Evolutionary conservation across 1,140 invertebrate genomes (phyloP).

Genomic region (roundworm (Caenorhabditis elegans)): DNA sequence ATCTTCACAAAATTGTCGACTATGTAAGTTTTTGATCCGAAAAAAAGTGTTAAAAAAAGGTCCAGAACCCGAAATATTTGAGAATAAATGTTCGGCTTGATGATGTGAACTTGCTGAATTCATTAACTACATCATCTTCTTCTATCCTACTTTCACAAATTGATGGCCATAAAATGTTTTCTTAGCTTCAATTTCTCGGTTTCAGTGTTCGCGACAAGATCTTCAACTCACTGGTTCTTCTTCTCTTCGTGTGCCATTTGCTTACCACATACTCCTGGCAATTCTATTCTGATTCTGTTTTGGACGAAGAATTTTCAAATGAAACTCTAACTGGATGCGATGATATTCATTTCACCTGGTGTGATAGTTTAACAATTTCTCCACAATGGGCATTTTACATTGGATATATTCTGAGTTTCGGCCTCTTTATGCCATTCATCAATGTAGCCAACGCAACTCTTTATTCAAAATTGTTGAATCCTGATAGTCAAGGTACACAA

Average conservation of each 20-base stretch:
- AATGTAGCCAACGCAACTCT: background rate
- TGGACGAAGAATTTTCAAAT: background rate
- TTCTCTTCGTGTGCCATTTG: background rate
- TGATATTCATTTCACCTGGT: background rate
- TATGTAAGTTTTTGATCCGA: background rate
- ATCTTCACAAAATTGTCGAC: slow-evolving; percentile 29
- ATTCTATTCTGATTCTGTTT: background rate
- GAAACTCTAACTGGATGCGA: slow-evolving; percentile 8
- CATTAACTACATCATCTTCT: no score
- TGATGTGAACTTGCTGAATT: no score
- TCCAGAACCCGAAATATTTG: no score
- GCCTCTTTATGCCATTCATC: slow-evolving; percentile 9
- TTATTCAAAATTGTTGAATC: background rate
- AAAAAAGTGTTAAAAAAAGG: background rate
- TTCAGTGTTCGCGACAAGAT: slow-evolving; percentile 19
- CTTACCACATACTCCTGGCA: slow-evolving; percentile 2
- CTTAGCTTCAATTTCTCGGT: no score
- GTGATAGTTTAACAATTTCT: background rate
- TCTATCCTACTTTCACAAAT: no score
- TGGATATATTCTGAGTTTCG: background rate
- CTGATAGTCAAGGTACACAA: background rate
- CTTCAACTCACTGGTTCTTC: background rate
- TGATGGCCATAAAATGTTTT: no score
- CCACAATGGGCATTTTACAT: background rate
- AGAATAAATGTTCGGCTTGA: no score